Base-by-base conservation (phyloP, 2,888 invertebrate species). In the Drosophila meridiana region DNA sequence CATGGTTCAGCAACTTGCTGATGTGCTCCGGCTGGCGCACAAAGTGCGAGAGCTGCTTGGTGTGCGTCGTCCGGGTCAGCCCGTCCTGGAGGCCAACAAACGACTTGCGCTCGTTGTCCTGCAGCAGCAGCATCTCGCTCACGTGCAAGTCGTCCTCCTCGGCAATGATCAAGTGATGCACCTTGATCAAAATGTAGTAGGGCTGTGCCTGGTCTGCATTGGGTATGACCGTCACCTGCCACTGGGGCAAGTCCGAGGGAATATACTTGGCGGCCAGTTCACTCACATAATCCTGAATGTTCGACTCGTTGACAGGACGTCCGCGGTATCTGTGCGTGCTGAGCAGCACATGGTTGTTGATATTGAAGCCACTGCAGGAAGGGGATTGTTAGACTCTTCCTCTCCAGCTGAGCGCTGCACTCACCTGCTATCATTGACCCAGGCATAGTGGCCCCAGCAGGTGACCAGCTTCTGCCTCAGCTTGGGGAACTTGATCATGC, bases 161-260 rank as follows among this genome's bases (percentile, higher is more conserved):
- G 13, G 95, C 95, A 5, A 97, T 94, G 2, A 97, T 94, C 36
- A 97, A 93, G 85, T 97, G 97, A 89, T 97, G 97, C 0, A 96
- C 94, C 65, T 97, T 94, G 7, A 97, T 94, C 36, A 97, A 92
- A 42, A 96, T 94, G 85, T 96, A 96, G 89, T 96, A 97, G 79
- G 87, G 90, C 20, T 92, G 92, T 0, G 32, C 7, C 9, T 43
- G 60, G n/a, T 82, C 56, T 14, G 90, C 63, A 34, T 80, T 87
- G 1, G 96, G 96, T 83, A 97, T 96, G 1, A 97, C 94, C 45
- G 96, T 95, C 62, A 97, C 95, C 90, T 97, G 97, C 97, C 97
- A 97, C 14, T 97, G 97, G 0, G 97, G 95, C 66, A 95, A 94
- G 62, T 95, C 95, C 2, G 94, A 93, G 7, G 96, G 95, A 64